phyloP scores from a whole-genome alignment of 2,888 invertebrate species.

The Ochropleura plecta region DNA sequence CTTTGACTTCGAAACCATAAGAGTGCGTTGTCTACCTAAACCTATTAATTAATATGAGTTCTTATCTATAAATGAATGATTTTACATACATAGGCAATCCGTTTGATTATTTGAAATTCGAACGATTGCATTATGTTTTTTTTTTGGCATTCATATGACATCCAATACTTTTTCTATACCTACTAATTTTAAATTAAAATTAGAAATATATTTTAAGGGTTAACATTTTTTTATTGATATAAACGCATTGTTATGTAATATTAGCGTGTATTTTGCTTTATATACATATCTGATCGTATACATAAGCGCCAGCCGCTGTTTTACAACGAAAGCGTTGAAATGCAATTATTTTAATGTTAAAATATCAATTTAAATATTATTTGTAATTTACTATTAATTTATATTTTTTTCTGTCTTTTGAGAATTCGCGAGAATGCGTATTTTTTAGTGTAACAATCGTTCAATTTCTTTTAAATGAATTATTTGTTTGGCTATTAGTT shows the following conservation, averaged over 20 bases:
- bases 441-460: background rate
- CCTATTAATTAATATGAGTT: slow-evolving; percentile 25
- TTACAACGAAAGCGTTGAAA: slow-evolving; percentile 57
- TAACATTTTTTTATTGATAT: slow-evolving; percentile 26
- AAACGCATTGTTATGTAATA: slow-evolving; percentile 24
- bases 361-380: slow-evolving; percentile 19
- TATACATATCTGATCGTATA: slow-evolving; percentile 58
- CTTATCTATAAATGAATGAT: slow-evolving; percentile 8
- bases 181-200: slow-evolving; percentile 14
- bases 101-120: too few species aligned
- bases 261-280: slow-evolving; percentile 42
- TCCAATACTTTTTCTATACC: background rate
- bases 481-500: background rate
- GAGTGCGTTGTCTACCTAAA: slow-evolving; percentile 7
- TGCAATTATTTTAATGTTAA: slow-evolving; percentile 53
- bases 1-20: background rate
- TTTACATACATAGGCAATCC: background rate
- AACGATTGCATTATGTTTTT: background rate
- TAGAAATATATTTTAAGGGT: background rate
- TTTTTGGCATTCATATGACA: background rate
- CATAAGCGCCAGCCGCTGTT: slow-evolving; percentile 31
- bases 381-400: slow-evolving; percentile 19
- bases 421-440: background rate
- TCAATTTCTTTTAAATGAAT: background rate
- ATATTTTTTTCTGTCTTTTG: slow-evolving; percentile 3